Conservation (phyloP, 2,797 vertebrate genomes). For the Pipistrellus pygmaeus region DNA sequence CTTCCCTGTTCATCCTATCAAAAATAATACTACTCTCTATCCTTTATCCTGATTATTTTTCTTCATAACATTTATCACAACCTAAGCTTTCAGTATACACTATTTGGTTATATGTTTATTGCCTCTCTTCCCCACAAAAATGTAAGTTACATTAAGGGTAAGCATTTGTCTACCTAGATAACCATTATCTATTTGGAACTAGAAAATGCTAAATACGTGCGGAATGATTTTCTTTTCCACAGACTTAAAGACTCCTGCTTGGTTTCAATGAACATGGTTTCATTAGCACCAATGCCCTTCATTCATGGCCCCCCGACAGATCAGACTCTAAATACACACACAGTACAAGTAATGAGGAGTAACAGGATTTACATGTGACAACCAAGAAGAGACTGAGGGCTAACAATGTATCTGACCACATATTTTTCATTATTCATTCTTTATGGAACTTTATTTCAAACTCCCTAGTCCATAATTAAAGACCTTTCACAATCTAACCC, state of each 20-base stretch:
- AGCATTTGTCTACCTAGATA: constrained; percentile 8
- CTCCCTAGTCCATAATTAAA: neutral
- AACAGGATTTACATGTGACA: neutral
- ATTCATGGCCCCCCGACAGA: neutral
- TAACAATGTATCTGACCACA: too few relatives aligned
- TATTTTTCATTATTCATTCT: constrained; percentile 22
- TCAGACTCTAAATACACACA: constrained; percentile 21
- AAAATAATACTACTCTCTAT: neutral
- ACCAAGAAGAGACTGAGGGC: neutral
- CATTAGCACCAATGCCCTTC: neutral
- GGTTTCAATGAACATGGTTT: neutral
- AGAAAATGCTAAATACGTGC: constrained; percentile 42
- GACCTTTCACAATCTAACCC: neutral
- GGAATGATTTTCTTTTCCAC: neutral
- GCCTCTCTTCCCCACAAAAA: constrained; percentile 23
- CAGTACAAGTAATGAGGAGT: neutral
- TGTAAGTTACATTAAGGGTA: neutral
- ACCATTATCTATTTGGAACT: neutral
- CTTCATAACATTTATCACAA: neutral
- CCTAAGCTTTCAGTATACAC: neutral
- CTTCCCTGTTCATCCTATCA: neutral
- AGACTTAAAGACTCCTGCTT: neutral
- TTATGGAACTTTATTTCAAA: constrained; percentile 7
- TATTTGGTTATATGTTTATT: neutral
- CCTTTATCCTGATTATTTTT: neutral